Evolutionary conservation across 2,797 vertebrate species (phyloP), one percentile per base, ranked within the genome.

Genomic region (Amphiprion clarkii): DNA sequence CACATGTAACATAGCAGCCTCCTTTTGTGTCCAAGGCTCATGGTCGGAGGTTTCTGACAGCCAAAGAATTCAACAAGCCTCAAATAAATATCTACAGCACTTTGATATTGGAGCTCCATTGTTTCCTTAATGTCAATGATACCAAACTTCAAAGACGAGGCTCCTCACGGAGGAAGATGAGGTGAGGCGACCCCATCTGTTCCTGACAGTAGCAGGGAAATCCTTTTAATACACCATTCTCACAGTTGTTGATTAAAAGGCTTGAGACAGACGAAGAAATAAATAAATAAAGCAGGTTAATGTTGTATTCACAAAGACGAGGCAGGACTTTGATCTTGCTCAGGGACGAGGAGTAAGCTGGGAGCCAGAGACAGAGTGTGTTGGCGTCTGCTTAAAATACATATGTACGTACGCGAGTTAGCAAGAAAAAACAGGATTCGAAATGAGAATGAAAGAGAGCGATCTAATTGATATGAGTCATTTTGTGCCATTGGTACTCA

Each of bases 241-340:
- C 54, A 13, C 33, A 57, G 46, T 58, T 78, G 89, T 70, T 90
- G 82, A 92, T 89, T 85, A 87, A 90, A 91, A 83, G 76, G 68
- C 81, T 84, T 52, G 58, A 79, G 80, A 68, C 66, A 64, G 69
- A 74, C 64, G 12, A 27, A 40, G 49, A 88, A 86, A 89, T 87
- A 89, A 90, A 91, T 71, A 90, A 85, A 89, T 64, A 87, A 91
- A 86, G 55, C 36, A 25, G 51, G 40, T 78, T 58, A 80, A 86
- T 84, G 82, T 75, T 75, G 70, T 77, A 82, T 86, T 84, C 86
- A 76, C 71, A 91, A 86, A 91, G 85, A 87, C 70, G 68, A 83
- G 67, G 53, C 69, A 67, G 70, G 31, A 72, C 92, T 94, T 93
- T 94, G 89, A 93, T 94, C 85, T 91, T 39, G 65, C 61, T 77